Conservation (phyloP, 2,797 vertebrate genomes). For the Pipistrellus pygmaeus region DNA sequence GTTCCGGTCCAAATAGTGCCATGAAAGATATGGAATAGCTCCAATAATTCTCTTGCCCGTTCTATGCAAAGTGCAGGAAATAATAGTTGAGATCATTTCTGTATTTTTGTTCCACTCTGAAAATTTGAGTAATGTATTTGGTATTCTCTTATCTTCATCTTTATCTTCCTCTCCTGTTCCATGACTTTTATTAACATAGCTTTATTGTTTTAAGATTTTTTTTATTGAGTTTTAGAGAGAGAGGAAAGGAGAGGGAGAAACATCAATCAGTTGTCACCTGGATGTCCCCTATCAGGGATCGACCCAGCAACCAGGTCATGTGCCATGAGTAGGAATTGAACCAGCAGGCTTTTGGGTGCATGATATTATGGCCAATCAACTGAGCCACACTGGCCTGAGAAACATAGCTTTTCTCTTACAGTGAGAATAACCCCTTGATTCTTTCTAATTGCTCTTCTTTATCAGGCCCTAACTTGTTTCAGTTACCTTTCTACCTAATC, state of each 20-base stretch:
- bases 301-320: background rate
- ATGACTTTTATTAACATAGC: slow-evolving; percentile 11
- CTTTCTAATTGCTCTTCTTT: slow-evolving; percentile 28
- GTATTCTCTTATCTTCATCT: background rate
- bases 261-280: background rate
- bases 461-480: background rate
- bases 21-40: slow-evolving; percentile 2
- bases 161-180: background rate
- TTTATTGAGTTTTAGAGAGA: background rate
- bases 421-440: background rate
- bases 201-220: background rate
- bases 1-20: background rate
- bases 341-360: background rate
- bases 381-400: background rate
- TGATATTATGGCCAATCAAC: background rate
- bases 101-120: slow-evolving; percentile 25
- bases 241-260: background rate
- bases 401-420: background rate
- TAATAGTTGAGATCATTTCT: slow-evolving; percentile 3
- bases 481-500: background rate
- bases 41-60: background rate
- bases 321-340: background rate
- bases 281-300: background rate
- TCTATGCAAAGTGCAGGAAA: slow-evolving; percentile 31
- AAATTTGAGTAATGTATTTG: background rate